phyloP scores from a whole-genome alignment of 2,797 vertebrate species.

The Periophthalmus magnuspinnatus region DNA sequence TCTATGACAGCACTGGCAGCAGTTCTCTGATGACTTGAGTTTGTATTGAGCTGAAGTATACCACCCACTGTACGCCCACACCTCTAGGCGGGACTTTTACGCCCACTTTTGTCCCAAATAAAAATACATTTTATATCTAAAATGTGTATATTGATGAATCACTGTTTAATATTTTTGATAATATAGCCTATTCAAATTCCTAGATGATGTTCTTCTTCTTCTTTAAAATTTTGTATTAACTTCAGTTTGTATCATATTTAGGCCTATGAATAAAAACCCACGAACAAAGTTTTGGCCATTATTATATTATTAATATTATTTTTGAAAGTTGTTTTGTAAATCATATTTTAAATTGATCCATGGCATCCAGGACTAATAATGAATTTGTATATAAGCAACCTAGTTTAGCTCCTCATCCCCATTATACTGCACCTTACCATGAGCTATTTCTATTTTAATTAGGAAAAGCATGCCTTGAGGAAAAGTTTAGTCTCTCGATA shows the following conservation, averaged over 20 bases:
- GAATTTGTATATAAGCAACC: conserved; percentile 31
- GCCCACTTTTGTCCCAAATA: conserved; percentile 59
- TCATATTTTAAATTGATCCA: neutral
- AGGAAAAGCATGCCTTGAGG: conserved; percentile 62
- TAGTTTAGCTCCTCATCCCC: conserved; percentile 38
- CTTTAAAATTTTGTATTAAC: neutral
- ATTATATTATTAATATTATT: neutral
- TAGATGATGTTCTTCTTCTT: neutral
- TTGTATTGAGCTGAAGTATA: conserved; percentile 62
- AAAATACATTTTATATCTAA: conserved; percentile 6
- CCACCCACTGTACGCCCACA: conserved; percentile 50
- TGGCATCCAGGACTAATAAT: neutral
- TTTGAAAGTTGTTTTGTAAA: neutral
- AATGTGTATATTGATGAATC: conserved; percentile 34
- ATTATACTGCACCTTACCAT: conserved; percentile 23
- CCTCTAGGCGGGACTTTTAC: conserved; percentile 65
- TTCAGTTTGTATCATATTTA: neutral
- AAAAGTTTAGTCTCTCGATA: conserved; percentile 57
- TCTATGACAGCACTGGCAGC: conserved; percentile 48
- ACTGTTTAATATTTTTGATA: conserved; percentile 36
- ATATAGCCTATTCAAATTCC: neutral
- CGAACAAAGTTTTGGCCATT: neutral
- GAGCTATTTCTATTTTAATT: conserved; percentile 75
- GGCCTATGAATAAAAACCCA: neutral
- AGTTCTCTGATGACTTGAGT: conserved; percentile 42